These are phyloP conservation scores for Geococcyx californianus DNA, from an alignment of 2,113 vertebrate species.

Conservation along the genomic window DNA sequence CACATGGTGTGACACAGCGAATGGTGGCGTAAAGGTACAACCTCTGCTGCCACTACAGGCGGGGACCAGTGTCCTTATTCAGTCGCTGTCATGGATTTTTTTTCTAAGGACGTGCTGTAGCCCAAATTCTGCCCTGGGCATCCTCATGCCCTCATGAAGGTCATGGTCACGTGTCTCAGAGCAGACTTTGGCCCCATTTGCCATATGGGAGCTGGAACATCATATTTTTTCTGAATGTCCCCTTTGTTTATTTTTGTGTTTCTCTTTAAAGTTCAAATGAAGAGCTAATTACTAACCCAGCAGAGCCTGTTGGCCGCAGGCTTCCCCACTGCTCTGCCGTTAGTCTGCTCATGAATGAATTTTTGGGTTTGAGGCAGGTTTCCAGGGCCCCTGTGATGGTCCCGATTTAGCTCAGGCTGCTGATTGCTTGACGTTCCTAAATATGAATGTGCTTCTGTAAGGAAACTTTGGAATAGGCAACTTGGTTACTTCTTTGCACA, in stretches of 20 bases:
- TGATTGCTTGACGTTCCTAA: background rate
- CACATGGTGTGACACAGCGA: background rate
- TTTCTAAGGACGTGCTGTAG: background rate
- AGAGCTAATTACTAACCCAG: slow-evolving; percentile 24
- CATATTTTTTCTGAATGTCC: background rate
- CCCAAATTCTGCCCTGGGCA: background rate
- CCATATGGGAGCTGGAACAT: slow-evolving; percentile 50
- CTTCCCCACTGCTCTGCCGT: background rate
- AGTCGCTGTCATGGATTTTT: background rate
- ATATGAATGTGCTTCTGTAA: background rate
- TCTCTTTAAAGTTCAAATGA: background rate
- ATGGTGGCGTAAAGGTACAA: background rate
- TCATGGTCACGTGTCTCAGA: background rate
- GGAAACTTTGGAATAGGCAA: background rate
- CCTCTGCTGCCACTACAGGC: background rate
- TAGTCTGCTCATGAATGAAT: slow-evolving; percentile 45
- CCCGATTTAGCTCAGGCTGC: slow-evolving; percentile 33
- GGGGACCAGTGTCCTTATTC: accelerated
- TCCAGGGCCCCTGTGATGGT: background rate
- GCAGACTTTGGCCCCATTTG: slow-evolving; percentile 55
- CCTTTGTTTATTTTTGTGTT: slow-evolving; percentile 17
- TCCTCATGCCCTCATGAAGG: background rate
- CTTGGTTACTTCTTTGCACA: background rate
- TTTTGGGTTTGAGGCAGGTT: background rate
- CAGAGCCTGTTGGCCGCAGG: slow-evolving; percentile 42